Evolutionary conservation across 1,140 invertebrate species (phyloP), one percentile per base, ranked within the genome.

Genomic region (Cherax quadricarinatus): DNA sequence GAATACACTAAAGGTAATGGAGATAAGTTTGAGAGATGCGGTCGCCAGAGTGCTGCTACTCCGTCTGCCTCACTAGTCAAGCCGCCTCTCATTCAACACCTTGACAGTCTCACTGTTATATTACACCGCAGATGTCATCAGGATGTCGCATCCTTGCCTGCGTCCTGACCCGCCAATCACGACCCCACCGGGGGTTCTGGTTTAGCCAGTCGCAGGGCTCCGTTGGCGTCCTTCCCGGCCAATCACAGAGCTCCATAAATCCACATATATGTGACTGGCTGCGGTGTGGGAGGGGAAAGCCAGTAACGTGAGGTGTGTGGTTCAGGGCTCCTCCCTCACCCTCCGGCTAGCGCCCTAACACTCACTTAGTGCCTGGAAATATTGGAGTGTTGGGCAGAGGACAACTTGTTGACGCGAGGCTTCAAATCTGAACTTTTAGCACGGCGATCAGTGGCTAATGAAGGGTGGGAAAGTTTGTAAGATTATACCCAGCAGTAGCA

Each of bases 61-160:
- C 73, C 30, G 30, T 41, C 30, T 41, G 30, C 49, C 75, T 57
- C 70, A 87, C 73, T 79, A 79, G 86, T 87, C 86, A 87, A 70
- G 70, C 86, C 30, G 9, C 57, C 21, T 87, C 86, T 87, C 73
- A 87, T 53, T 78, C 86, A 87, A 87, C 86, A 87, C 16, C 18
- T 73, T 75, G 18, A 49, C 24, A 18, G 49, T 78, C 48, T 41
- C 30, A 21, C 51, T 66, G 57, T 79, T 87, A 87, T 87, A 87
- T 78, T 51, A 87, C 86, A 53, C 41, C n/a, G 73, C 86, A 79
- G 30, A 53, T 87, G 86, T 87, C 86, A 87, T 79, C 57, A 41
- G 0, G 30, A 41, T 41, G 30, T 41, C 30, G 30, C 30, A 41
- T 41, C 30, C 30, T 41, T 79, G 49, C 79, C 70, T 87, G 48